These are phyloP conservation scores for Tubulanus polymorphus DNA, from an alignment of 2,888 invertebrate species.

Conservation along the genomic window DNA sequence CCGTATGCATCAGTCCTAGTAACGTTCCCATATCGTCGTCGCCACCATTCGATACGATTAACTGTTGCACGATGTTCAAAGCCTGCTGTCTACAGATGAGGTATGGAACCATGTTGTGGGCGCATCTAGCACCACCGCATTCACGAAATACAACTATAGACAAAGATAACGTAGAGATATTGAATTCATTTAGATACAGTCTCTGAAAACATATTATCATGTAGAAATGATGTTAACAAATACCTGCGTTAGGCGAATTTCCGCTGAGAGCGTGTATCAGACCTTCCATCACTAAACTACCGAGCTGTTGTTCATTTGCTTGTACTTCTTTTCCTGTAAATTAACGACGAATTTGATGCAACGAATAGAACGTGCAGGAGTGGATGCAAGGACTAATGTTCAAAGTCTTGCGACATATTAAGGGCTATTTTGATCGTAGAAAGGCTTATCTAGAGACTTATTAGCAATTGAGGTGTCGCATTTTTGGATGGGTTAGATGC, in stretches of 20 bases:
- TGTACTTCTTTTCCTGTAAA: too few relatives aligned
- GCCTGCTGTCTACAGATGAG: slow-evolving; percentile 72
- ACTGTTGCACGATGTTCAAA: slow-evolving; percentile 60
- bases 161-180: background rate
- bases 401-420: too few relatives aligned
- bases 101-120: slow-evolving; percentile 68
- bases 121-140: slow-evolving; percentile 88
- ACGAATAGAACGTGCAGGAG: too few relatives aligned
- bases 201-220: slow-evolving; percentile 3
- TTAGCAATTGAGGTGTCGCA: too few relatives aligned
- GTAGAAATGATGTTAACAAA: background rate
- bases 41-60: slow-evolving; percentile 71
- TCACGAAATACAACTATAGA: slow-evolving; percentile 75
- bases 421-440: too few relatives aligned
- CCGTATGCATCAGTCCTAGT: slow-evolving; percentile 86
- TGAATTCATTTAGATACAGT: too few relatives aligned
- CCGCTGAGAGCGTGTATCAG: slow-evolving; percentile 77
- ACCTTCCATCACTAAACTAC: slow-evolving; percentile 81
- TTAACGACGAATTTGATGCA: too few relatives aligned
- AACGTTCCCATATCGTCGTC: slow-evolving; percentile 95
- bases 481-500: too few relatives aligned
- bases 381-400: too few relatives aligned
- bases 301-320: slow-evolving; percentile 71
- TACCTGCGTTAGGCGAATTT: slow-evolving; percentile 79
- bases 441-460: too few relatives aligned